Evolutionary conservation across 2,797 vertebrate species (phyloP).

Genomic region (Ibycter americanus): DNA sequence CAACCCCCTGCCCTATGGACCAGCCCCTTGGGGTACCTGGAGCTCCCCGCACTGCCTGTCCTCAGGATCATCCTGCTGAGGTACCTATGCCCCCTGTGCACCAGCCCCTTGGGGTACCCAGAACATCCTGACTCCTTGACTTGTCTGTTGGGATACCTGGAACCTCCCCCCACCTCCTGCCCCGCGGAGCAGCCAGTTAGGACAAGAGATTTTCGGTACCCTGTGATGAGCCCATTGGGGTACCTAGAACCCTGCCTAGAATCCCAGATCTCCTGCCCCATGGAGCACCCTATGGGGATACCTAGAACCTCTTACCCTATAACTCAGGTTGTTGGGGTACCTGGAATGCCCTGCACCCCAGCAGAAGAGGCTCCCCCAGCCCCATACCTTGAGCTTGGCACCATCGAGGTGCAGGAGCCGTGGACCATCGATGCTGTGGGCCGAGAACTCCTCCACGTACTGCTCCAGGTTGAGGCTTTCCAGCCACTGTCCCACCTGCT

Average conservation of each 20-base stretch:
- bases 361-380: neutral
- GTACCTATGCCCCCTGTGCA: neutral
- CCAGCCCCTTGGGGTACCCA: neutral
- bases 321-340: neutral
- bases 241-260: neutral
- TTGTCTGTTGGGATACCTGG: neutral
- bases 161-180: neutral
- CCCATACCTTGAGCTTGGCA: constrained; percentile 83
- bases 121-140: neutral
- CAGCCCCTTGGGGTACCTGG: neutral
- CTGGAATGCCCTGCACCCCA: neutral
- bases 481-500: constrained; percentile 90
- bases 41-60: neutral
- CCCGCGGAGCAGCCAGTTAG: neutral
- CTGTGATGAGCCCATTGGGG: neutral
- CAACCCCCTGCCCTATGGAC: neutral
- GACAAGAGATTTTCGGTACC: neutral
- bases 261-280: too few relatives aligned
- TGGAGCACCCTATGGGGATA: neutral
- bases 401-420: constrained; percentile 85
- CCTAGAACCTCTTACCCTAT: neutral
- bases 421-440: constrained; percentile 80
- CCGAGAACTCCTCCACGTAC: constrained; percentile 80
- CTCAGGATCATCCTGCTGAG: neutral
- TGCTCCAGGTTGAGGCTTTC: constrained; percentile 85